Base-by-base conservation (phyloP, 1,140 invertebrate species). In the Dryas iulia region DNA sequence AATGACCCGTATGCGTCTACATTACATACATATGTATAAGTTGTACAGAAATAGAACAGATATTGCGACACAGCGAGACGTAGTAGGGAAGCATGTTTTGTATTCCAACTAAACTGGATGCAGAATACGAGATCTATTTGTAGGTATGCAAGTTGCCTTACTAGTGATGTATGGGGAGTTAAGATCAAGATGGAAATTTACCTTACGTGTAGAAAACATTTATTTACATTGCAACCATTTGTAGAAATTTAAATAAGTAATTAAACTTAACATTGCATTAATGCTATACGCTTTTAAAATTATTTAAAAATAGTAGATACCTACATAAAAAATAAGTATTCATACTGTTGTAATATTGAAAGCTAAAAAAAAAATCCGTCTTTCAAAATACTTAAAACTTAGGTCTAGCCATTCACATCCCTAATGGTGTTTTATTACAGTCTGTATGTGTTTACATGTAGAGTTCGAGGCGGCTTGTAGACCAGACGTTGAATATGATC, bases 401-500 rank as follows among this genome's bases (percentile, higher is more conserved):
- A 8, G 14, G 10, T 47, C 14, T 47, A 18, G 7, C 7, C n/a
- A 21, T 14, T 8, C 39, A 47, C 39, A 47, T 52, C 33, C 12
- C 59, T 66, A 47, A 59, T 58, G 25, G 30, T 31, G 1, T 66
- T 25, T 56, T 59, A 31, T 59, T 52, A 47, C 39, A 54, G 0
- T 3, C 52, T 54, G 28, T 66, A 56, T 53, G 60, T 58, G 72
- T 71, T 73, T 78, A 66, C 76, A 78, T 76, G 73, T 74, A 71
- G 72, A 76, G 69, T 68, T 70, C 57, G 62, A 65, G 70, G 74
- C 67, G 69, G 71, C 70, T 72, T 71, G 75, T 79, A 78, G 73
- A 79, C 77, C 66, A 78, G 73, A 79, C 77, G 69, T 76, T 73
- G 59, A 64, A 72, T 74, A 76, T 82, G 79, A 82, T 71, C 72